Conservation (phyloP, 1,140 invertebrate genomes). For the Dreissena rostriformis region DNA sequence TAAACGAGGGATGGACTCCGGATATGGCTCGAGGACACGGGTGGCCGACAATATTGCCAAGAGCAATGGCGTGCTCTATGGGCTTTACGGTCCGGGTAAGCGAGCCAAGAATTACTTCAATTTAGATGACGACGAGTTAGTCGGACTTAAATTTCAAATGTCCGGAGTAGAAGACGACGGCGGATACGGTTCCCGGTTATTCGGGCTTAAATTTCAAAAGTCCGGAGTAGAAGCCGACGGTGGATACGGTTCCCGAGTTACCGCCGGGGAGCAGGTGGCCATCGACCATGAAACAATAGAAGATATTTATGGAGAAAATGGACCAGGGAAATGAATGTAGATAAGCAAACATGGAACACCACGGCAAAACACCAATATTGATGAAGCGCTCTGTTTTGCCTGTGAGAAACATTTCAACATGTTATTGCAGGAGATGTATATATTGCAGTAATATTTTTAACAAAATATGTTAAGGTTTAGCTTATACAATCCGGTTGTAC, state of each 20-base stretch:
- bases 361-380: too few relatives aligned
- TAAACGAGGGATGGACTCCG: constrained; percentile 7
- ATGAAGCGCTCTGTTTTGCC: too few relatives aligned
- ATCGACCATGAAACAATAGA: not conserved
- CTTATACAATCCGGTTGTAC: too few relatives aligned
- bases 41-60: not conserved
- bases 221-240: not conserved
- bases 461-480: too few relatives aligned
- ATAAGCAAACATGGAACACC: too few relatives aligned
- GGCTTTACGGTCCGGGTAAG: constrained; percentile 33
- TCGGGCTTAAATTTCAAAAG: not conserved
- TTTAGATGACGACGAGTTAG: too few relatives aligned
- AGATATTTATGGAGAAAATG: not conserved
- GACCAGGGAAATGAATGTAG: constrained; percentile 11
- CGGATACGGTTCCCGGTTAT: too few relatives aligned
- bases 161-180: not conserved
- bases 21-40: not conserved
- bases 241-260: constrained; percentile 9
- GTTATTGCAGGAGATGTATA: too few relatives aligned
- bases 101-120: not conserved
- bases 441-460: too few relatives aligned
- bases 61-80: constrained; percentile 3
- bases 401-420: too few relatives aligned
- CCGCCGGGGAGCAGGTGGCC: constrained; percentile 24
- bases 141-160: not conserved